phyloP scores from a whole-genome alignment of 2,797 vertebrate genomes.

The Malacoraja senta region DNA sequence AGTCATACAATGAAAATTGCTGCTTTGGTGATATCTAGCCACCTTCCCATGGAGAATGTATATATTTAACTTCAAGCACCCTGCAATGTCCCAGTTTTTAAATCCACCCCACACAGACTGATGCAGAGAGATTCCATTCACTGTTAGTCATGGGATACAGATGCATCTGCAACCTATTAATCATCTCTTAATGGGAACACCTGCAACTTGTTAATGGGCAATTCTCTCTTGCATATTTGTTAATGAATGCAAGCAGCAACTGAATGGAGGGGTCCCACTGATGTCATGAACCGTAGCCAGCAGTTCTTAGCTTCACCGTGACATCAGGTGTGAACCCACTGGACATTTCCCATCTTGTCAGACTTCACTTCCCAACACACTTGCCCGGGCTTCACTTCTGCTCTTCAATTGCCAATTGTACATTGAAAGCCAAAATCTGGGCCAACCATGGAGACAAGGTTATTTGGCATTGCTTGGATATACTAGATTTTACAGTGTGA shows the following conservation, averaged over 20 bases:
- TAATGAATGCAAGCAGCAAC: slow-evolving; percentile 15
- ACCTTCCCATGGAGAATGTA: neutral
- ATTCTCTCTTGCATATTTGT: slow-evolving; percentile 32
- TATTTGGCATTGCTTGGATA: neutral
- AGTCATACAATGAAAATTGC: slow-evolving; percentile 26
- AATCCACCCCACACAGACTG: slow-evolving; percentile 24
- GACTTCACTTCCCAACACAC: neutral
- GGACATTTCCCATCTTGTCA: too few species aligned
- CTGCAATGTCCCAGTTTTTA: slow-evolving; percentile 15
- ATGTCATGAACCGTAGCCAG: neutral
- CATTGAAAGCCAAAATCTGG: neutral
- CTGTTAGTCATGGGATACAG: neutral
- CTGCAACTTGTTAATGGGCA: slow-evolving; percentile 20
- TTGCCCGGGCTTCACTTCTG: neutral
- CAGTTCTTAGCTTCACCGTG: neutral
- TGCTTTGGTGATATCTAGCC: slow-evolving; percentile 4
- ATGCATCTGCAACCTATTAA: slow-evolving; percentile 25
- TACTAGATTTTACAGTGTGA: neutral
- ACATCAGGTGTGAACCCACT: neutral
- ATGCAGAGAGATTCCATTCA: slow-evolving; percentile 7
- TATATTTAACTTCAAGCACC: slow-evolving; percentile 11
- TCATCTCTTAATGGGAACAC: slow-evolving; percentile 32
- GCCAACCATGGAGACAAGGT: neutral
- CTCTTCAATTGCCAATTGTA: neutral
- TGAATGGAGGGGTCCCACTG: neutral